These are phyloP conservation scores for Dioctria linearis DNA, from an alignment of 2,888 invertebrate genomes.

Conservation along the genomic window DNA sequence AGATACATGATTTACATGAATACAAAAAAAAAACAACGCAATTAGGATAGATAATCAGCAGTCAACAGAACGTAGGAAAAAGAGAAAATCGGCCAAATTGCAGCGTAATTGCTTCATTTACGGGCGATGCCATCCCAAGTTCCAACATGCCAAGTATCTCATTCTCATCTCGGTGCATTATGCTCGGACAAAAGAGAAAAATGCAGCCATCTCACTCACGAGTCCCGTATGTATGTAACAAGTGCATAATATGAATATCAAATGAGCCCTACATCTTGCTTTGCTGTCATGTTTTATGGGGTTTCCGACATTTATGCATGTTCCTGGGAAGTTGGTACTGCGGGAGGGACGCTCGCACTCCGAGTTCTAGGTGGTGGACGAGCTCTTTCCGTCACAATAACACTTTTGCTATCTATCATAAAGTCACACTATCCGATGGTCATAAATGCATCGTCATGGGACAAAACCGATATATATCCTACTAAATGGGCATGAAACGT, in stretches of 20 bases:
- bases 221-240: constrained; percentile 2
- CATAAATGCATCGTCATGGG: constrained; percentile 39
- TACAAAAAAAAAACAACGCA: neutral
- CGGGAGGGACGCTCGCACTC: neutral
- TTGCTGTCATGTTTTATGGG: constrained; percentile 24
- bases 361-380: neutral
- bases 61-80: constrained; percentile 28
- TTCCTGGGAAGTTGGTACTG: neutral
- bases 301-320: constrained; percentile 42
- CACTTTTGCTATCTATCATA: constrained; percentile 42
- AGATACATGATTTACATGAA: neutral
- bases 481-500: constrained; percentile 19
- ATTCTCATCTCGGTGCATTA: constrained; percentile 23
- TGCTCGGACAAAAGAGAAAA: constrained; percentile 44
- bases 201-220: neutral
- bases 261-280: constrained; percentile 44
- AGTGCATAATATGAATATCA: constrained; percentile 50
- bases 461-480: constrained; percentile 14
- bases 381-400: constrained; percentile 31
- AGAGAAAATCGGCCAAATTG: constrained; percentile 38
- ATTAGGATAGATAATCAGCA: constrained; percentile 40
- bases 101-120: constrained; percentile 47
- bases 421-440: constrained; percentile 35
- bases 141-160: constrained; percentile 21
- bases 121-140: constrained; percentile 26